Evolutionary conservation across 2,888 invertebrate species (phyloP).

Genomic region (Timandra comae): DNA sequence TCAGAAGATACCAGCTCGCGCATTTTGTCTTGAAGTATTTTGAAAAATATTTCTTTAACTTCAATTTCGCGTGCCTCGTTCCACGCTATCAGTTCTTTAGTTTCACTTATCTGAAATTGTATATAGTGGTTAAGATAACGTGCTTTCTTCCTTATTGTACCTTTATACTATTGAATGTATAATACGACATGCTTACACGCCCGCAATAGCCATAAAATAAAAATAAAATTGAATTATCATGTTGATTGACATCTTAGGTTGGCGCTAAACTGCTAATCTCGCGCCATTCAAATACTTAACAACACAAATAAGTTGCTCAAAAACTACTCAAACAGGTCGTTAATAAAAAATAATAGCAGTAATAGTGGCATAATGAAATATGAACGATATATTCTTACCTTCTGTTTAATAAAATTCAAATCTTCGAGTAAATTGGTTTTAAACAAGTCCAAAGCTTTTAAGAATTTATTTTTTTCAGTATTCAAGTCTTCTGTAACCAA

Average conservation of each 20-base stretch:
- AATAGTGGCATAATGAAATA: too few relatives aligned
- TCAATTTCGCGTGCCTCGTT: slow-evolving; percentile 51
- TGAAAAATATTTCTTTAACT: slow-evolving; percentile 54
- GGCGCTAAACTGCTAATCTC: too few relatives aligned
- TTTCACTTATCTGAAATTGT: slow-evolving; percentile 51
- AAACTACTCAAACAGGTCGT: too few relatives aligned
- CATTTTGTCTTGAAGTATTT: slow-evolving; percentile 60
- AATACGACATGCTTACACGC: too few relatives aligned
- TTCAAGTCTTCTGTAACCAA: slow-evolving; percentile 60
- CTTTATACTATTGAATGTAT: too few relatives aligned
- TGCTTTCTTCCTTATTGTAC: too few relatives aligned
- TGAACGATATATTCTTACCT: slow-evolving; percentile 34
- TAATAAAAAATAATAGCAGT: too few relatives aligned
- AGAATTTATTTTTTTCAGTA: slow-evolving; percentile 55
- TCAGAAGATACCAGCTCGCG: slow-evolving; percentile 76
- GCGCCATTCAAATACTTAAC: too few relatives aligned
- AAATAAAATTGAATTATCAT: slow-evolving; percentile 1
- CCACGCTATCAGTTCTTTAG: slow-evolving; percentile 43
- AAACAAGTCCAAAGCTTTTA: slow-evolving; percentile 43
- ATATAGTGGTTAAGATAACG: too few relatives aligned
- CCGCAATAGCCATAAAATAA: too few relatives aligned
- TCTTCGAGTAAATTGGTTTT: slow-evolving; percentile 44
- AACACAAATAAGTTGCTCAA: too few relatives aligned
- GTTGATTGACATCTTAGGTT: too few relatives aligned
- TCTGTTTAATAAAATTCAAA: slow-evolving; percentile 49